phyloP scores from a whole-genome alignment of 2,797 vertebrate species.

The Botia almorhae region DNA sequence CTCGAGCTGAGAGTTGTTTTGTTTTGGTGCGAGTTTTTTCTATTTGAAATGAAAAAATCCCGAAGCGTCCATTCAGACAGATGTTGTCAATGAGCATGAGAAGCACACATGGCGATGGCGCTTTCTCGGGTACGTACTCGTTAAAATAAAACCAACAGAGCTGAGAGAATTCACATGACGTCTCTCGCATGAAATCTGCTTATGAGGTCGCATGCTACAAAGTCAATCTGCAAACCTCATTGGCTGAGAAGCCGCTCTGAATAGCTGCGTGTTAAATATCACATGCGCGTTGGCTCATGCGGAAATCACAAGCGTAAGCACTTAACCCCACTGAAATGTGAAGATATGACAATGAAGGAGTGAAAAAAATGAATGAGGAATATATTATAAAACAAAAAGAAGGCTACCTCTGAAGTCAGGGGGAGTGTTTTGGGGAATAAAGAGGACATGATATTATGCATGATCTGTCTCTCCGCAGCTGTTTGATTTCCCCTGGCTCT shows the following conservation, averaged over 20 bases:
- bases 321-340: background rate
- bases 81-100: conserved; percentile 1
- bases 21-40: conserved; percentile 9
- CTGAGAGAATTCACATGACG: background rate
- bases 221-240: no score
- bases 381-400: conserved; percentile 9
- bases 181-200: background rate
- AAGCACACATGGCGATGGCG: background rate
- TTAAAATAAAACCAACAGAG: background rate
- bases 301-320: no score
- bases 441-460: conserved; percentile 69
- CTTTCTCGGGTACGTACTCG: background rate
- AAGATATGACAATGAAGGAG: background rate
- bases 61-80: background rate
- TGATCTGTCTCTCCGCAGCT: conserved; percentile 64
- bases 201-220: no score
- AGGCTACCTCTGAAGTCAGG: conserved; percentile 22
- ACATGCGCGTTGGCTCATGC: no score
- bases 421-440: conserved; percentile 45
- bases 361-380: conserved; percentile 2
- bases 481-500: conserved; percentile 69
- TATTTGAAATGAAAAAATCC: background rate
- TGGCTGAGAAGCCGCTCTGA: no score
- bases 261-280: no score
- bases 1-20: conserved; percentile 20